Conservation (phyloP, 2,888 invertebrate genomes). For the Elegia similella region DNA sequence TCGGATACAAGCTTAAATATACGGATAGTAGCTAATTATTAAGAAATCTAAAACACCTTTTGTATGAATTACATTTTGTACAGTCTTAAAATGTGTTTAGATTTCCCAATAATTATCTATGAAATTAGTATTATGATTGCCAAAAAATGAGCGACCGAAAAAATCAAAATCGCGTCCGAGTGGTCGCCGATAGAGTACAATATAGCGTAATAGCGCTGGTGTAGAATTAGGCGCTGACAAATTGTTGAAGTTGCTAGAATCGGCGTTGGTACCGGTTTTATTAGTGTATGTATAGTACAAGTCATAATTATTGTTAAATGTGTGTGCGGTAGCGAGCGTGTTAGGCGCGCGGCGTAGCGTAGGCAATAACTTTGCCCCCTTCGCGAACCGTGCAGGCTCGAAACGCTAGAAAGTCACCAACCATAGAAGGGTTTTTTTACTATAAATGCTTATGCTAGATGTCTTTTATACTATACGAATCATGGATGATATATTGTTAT, state of each 20-base stretch:
- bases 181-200: conserved; percentile 6
- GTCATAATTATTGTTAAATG: conserved; percentile 15
- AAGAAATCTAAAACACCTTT: not conserved
- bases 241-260: not conserved
- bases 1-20: not conserved
- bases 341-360: conserved; percentile 17
- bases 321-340: not conserved
- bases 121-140: conserved; percentile 11
- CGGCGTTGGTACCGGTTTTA: conserved; percentile 1
- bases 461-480: not conserved
- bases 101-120: not conserved
- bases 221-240: not conserved
- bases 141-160: conserved; percentile 1
- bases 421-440: not conserved
- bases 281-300: conserved; percentile 18
- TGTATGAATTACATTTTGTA: not conserved
- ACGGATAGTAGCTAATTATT: not conserved
- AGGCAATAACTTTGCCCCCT: conserved; percentile 9
- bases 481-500: not conserved
- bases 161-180: not conserved
- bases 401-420: not conserved
- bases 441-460: not conserved
- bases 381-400: conserved; percentile 13
- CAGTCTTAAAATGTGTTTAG: not conserved
- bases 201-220: not conserved